Evolutionary conservation across 2,888 invertebrate species (phyloP).

Genomic region (Idaea straminata): DNA sequence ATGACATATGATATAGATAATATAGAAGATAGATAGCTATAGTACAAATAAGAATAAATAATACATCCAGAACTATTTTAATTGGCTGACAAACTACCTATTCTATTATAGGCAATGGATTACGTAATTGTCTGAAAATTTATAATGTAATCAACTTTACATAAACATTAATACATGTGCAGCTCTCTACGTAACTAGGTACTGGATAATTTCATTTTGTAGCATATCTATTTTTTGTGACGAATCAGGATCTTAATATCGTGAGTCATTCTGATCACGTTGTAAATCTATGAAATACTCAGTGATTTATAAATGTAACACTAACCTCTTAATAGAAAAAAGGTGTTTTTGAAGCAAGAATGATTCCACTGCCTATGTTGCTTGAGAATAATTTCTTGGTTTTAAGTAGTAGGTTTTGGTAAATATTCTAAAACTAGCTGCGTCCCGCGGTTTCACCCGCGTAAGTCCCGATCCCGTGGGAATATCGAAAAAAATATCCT

Average conservation of each 20-base stretch:
- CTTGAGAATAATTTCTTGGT: too few species aligned
- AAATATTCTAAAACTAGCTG: too few species aligned
- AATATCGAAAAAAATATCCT: too few species aligned
- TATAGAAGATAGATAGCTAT: too few species aligned
- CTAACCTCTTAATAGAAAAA: not conserved
- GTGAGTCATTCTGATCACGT: not conserved
- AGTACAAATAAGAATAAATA: too few species aligned
- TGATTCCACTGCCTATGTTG: too few species aligned
- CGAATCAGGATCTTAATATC: not conserved
- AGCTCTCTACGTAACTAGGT: not conserved
- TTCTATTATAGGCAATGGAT: constrained; percentile 24
- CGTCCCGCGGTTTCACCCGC: too few species aligned
- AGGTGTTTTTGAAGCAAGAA: too few species aligned
- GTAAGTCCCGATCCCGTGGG: too few species aligned
- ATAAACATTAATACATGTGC: not conserved
- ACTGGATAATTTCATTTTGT: not conserved
- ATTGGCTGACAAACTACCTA: constrained; percentile 16
- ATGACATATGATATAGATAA: too few species aligned
- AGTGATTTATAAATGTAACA: not conserved
- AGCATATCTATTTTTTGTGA: not conserved
- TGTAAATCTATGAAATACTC: not conserved
- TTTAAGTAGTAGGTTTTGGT: too few species aligned
- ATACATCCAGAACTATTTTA: constrained; percentile 12
- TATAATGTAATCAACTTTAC: constrained; percentile 13
- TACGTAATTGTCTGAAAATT: constrained; percentile 46